Conservation (phyloP, 1,140 invertebrate species). For the Zaprionus ghesquierei region DNA sequence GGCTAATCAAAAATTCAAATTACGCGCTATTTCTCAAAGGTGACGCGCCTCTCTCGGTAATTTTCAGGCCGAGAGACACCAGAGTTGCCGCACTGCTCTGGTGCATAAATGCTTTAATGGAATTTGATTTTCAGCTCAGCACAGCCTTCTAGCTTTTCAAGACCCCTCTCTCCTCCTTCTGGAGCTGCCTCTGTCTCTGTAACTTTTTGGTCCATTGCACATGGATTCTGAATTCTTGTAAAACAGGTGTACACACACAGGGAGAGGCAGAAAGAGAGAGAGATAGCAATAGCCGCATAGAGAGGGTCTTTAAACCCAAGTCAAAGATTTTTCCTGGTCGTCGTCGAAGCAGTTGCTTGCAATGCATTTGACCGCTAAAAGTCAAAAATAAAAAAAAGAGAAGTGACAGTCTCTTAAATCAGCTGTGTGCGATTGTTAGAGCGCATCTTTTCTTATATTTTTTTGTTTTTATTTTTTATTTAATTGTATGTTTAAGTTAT, state of each 20-base stretch:
- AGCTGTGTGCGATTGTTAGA: no score
- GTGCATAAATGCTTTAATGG: constrained; percentile 77
- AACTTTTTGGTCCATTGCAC: constrained; percentile 73
- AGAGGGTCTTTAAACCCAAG: constrained; percentile 71
- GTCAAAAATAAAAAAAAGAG: no score
- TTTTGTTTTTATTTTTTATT: no score
- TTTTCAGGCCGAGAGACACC: constrained; percentile 38
- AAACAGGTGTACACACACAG: constrained; percentile 66
- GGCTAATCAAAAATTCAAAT: constrained; percentile 54
- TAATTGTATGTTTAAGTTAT: no score
- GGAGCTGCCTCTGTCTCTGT: constrained; percentile 38
- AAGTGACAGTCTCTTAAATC: no score
- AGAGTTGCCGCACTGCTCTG: no score
- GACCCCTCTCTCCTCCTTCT: background rate
- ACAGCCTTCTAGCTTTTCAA: background rate
- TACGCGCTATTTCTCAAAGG: constrained; percentile 8
- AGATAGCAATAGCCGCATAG: constrained; percentile 8
- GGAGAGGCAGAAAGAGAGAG: background rate
- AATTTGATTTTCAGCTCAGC: constrained; percentile 69
- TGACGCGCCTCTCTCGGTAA: constrained; percentile 36
- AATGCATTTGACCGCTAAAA: constrained; percentile 77
- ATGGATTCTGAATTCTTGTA: constrained; percentile 78
- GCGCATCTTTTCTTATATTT: no score
- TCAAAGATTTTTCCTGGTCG: constrained; percentile 66
- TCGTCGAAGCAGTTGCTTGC: constrained; percentile 58